Conservation (phyloP, 2,888 invertebrate genomes). For the Rhamphomyia laevipes region DNA sequence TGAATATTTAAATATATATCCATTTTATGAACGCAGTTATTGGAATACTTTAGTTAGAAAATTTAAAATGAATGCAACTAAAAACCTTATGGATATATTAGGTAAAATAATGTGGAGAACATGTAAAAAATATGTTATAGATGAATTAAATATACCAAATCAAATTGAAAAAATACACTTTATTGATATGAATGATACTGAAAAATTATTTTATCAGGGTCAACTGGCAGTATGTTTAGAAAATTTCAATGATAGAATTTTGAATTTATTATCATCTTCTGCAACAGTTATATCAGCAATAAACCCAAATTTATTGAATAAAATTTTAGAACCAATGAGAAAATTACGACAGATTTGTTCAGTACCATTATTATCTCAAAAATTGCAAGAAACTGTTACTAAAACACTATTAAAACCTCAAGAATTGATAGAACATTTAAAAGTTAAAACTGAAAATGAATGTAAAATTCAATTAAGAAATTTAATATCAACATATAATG, state of each 20-base stretch:
- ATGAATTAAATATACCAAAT: slow-evolving; percentile 55
- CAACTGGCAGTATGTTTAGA: slow-evolving; percentile 43
- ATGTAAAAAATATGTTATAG: slow-evolving; percentile 50
- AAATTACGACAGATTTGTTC: slow-evolving; percentile 59
- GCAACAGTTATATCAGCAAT: slow-evolving; percentile 39
- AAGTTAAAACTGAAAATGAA: slow-evolving; percentile 45
- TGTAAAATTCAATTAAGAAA: slow-evolving; percentile 52
- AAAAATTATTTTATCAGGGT: slow-evolving; percentile 58
- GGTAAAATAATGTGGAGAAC: slow-evolving; percentile 46
- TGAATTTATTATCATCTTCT: slow-evolving; percentile 27
- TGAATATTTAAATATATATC: slow-evolving; percentile 36
- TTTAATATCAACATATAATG: slow-evolving; percentile 53
- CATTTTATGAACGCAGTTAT: slow-evolving; percentile 19
- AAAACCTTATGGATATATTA: slow-evolving; percentile 17
- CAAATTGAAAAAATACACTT: slow-evolving; percentile 47
- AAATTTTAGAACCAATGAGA: slow-evolving; percentile 43
- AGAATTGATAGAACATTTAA: slow-evolving; percentile 53
- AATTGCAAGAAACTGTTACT: slow-evolving; percentile 38
- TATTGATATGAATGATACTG: slow-evolving; percentile 56
- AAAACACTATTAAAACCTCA: slow-evolving; percentile 46
- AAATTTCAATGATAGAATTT: slow-evolving; percentile 39
- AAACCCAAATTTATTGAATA: slow-evolving; percentile 31
- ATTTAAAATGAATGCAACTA: slow-evolving; percentile 15
- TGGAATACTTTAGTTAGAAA: slow-evolving; percentile 25
- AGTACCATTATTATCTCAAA: slow-evolving; percentile 46